Conservation (phyloP, 2,888 invertebrate genomes). For the Drosophila subquinaria region DNA sequence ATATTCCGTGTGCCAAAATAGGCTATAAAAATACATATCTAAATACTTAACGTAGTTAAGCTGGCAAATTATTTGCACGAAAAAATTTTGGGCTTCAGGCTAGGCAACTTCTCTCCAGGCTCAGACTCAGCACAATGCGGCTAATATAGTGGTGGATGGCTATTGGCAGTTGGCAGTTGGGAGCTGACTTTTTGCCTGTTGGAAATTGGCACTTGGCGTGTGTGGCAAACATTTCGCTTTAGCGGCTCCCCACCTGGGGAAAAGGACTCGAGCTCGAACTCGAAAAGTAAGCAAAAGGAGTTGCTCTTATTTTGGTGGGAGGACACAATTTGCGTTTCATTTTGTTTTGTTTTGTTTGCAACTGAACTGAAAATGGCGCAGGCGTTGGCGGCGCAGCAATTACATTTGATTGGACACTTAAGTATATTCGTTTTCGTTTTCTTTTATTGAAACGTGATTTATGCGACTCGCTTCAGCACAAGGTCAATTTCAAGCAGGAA, state of each 20-base stretch:
- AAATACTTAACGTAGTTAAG: constrained; percentile 71
- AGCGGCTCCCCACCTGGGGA: constrained; percentile 23
- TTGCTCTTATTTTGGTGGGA: constrained; percentile 16
- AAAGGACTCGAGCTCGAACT: background rate
- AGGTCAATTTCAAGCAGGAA: constrained; percentile 43
- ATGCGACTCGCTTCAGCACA: constrained; percentile 37
- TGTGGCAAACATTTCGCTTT: constrained; percentile 69
- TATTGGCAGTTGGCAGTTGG: constrained; percentile 17
- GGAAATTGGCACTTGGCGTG: constrained; percentile 70
- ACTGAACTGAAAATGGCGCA: constrained; percentile 24
- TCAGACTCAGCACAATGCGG: constrained; percentile 19
- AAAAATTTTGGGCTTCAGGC: constrained; percentile 69
- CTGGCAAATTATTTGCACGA: constrained; percentile 80
- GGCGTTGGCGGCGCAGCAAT: constrained; percentile 56
- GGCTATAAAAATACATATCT: constrained; percentile 58
- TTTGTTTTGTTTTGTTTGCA: constrained; percentile 48
- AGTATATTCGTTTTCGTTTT: constrained; percentile 52
- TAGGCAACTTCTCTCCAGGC: constrained; percentile 62
- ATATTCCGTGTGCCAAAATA: constrained; percentile 33
- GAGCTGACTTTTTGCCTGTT: constrained; percentile 33
- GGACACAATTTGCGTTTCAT: constrained; percentile 41
- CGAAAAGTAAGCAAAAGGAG: background rate
- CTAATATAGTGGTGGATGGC: constrained; percentile 30
- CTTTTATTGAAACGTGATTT: constrained; percentile 69
- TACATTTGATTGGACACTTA: constrained; percentile 79